Percentiles rank a stretch among this genome's conserved stretches.
Conservation (phyloP, 2,113 vertebrate genomes). For the Cyanocitta stelleri region DNA sequence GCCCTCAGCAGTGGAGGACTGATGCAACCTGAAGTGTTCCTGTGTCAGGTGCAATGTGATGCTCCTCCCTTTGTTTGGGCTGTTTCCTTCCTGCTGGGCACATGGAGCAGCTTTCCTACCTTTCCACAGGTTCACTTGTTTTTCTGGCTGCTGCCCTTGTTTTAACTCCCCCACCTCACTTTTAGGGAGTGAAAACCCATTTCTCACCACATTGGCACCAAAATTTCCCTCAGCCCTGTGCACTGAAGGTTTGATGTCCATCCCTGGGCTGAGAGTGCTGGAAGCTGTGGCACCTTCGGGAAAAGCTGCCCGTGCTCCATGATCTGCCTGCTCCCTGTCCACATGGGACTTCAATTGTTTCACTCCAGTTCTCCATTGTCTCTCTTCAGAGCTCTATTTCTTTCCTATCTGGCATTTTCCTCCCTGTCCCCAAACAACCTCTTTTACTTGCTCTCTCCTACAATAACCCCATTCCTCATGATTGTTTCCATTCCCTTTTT, state of each 20-base stretch:
- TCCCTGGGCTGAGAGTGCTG: neutral
- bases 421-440: conserved; percentile 51
- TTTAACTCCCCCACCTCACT: neutral
- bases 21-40: neutral
- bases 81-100: neutral
- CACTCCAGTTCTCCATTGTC: neutral
- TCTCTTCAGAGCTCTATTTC: neutral
- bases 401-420: conserved; percentile 53
- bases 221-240: fast-evolving
- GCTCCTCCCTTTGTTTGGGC: neutral
- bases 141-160: neutral
- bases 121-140: neutral
- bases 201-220: fast-evolving
- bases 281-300: neutral
- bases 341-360: neutral
- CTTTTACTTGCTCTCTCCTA: conserved; percentile 37
- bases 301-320: neutral
- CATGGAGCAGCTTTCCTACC: neutral
- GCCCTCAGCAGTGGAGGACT: neutral
- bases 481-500: conserved; percentile 39
- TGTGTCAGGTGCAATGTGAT: neutral
- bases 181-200: neutral
- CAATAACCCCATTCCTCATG: conserved; percentile 36
- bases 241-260: fast-evolving
- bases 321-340: neutral